Evolutionary conservation across 2,797 vertebrate species (phyloP), one percentile per base, ranked within the genome.

Genomic region (Epinephelus malabaricus): DNA sequence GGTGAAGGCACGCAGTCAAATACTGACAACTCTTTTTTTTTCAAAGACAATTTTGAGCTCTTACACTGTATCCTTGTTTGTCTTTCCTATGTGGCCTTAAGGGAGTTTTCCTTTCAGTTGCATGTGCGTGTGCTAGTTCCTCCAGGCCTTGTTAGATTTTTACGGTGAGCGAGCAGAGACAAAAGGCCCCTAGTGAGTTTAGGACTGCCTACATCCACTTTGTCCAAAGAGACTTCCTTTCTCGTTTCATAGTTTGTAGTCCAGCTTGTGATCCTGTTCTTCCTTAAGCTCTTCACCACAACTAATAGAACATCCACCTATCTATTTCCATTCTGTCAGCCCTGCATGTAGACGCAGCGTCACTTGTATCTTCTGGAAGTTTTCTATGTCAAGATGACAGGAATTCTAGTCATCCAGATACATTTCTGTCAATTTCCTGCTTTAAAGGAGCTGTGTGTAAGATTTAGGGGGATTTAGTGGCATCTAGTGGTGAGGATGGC

Each of bases 161-260:
- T 62, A 81, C n/a, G 45, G 78, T 75, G 81, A 86, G 70, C 1
- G 61, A 84, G 55, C 87, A 81, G 43, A 76, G 70, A 88, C 80
- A 90, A 88, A 91, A 89, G 58, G 54, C 17, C 68, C 76, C 70
- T 2, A 0, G 11, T 80, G 79, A 53, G 76, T 73, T 79, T 17
- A 56, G n/a, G 55, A 61, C 51, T 30, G 43, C 66, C 34, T 13
- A 23, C 66, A 23, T 58, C 40, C 18, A 34, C 64, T 46, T 5
- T 55, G n/a, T 38, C 38, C 27, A 50, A 11, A 30, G 5, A 7
- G 30, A 58, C 18, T 30, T 51, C 19, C 27, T 54, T 23, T 21
- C 18, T 58, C 13, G 2, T 6, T 9, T 67, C 3, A 4, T 23
- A 27, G 12, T 68, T 45, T 61, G 3, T 2, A 10, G 19, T 38